Base-by-base conservation (phyloP, 2,888 invertebrate species). In the Heliconius hortense region DNA sequence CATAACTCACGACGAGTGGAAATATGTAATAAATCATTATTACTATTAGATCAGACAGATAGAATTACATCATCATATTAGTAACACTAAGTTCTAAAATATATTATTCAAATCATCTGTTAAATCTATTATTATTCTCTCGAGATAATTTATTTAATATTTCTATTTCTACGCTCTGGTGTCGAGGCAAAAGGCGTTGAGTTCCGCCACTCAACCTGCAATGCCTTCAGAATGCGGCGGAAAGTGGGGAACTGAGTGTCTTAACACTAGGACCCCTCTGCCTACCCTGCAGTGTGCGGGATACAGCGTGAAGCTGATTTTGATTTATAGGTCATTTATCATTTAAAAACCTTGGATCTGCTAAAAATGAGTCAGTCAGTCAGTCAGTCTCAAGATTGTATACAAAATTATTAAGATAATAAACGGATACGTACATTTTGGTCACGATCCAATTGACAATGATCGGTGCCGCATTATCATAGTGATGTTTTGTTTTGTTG, bases 371-470 rank as follows among this genome's bases (percentile, higher is more conserved):
- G 88, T 91, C 92, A 91, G 89, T 85, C 84, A 83, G 83, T 43
- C 43, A 56, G 48, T 48, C 21, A 48, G 21, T 84, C 86, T 84
- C 86, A 85, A 88, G 89, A 91, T 89, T 90, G 89, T 91, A 86
- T 88, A 91, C 89, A 89, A 92, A 93, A 93, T 94, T 91, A 90
- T 93, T 91, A 88, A 90, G 92, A 92, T 94, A 94, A 93, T 94
- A 93, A 93, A 92, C 90, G 89, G 93, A 93, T 93, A 93, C 90
- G 89, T 92, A 91, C 87, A 91, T 92, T 93, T 93, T 89, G 91
- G 91, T 94, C 94, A 94, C 94, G 94, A 93, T 88, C 89, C 91
- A 90, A 94, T 94, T 94, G 94, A 91, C 93, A 94, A 92, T 93
- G 93, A 94, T 93, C 93, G 91, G 91, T 89, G 89, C 89, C 82